A percentile compares a stretch with the other conserved stretches of the same genome.
Conservation (phyloP, 2,113 vertebrate genomes). For the Toxostoma redivivum region DNA sequence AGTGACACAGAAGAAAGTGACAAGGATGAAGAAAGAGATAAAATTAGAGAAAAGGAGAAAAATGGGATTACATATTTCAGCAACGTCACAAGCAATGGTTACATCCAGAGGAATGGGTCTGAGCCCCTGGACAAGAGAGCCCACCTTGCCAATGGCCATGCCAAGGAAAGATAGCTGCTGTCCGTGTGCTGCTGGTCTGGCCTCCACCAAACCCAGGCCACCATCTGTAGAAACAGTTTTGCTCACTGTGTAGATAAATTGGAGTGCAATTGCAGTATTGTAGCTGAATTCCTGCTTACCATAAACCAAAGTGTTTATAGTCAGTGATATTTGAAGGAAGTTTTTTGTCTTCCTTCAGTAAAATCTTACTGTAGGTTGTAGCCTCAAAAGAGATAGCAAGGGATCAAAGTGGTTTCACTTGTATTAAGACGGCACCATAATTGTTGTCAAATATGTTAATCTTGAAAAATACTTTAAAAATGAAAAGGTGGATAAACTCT, state of each 20-base stretch:
- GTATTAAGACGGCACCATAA: background rate
- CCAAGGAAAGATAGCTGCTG: constrained; percentile 31
- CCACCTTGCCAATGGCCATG: constrained; percentile 18
- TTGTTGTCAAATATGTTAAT: background rate
- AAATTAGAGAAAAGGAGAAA: constrained; percentile 47
- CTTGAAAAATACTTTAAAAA: background rate
- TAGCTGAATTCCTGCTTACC: background rate
- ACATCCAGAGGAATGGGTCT: constrained; percentile 56
- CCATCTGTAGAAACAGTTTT: background rate
- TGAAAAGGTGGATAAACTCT: background rate
- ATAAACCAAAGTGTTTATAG: background rate
- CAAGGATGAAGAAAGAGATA: constrained; percentile 41
- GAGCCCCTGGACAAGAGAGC: background rate
- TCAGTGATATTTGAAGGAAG: background rate
- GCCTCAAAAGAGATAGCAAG: background rate
- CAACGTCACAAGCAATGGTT: constrained; percentile 61
- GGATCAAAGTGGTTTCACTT: constrained; percentile 19
- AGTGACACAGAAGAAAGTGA: constrained; percentile 87
- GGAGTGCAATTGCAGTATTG: background rate
- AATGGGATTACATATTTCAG: constrained; percentile 15
- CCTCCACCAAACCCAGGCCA: background rate
- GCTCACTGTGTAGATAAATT: background rate
- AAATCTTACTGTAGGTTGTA: background rate
- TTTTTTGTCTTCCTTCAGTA: background rate
- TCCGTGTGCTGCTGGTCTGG: rapidly evolving